These are phyloP conservation scores for Eonycteris spelaea DNA, from an alignment of 2,113 vertebrate genomes.

Conservation along the genomic window DNA sequence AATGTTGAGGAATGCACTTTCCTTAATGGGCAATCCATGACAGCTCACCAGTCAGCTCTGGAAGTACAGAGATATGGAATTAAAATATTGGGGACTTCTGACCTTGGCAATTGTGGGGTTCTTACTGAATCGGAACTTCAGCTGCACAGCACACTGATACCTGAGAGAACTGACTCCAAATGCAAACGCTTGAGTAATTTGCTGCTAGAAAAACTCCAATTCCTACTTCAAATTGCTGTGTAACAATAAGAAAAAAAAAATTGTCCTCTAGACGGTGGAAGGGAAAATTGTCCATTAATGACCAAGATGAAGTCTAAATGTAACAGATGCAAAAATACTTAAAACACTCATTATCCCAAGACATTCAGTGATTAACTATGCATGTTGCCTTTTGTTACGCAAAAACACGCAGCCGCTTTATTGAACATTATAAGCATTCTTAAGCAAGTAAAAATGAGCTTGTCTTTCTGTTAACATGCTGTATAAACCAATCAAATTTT, in stretches of 20 bases:
- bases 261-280: not conserved
- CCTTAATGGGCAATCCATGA: conserved; percentile 33
- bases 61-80: conserved; percentile 38
- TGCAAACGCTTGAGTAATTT: not conserved
- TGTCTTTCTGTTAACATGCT: conserved; percentile 65
- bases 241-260: not conserved
- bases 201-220: not conserved
- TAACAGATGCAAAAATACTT: conserved; percentile 72
- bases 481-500: conserved; percentile 69
- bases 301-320: conserved; percentile 69
- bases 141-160: not conserved
- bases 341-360: conserved; percentile 61
- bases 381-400: conserved; percentile 60
- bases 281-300: conserved; percentile 69
- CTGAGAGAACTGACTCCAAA: not conserved
- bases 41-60: not conserved
- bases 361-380: conserved; percentile 63
- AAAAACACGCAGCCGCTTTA: conserved; percentile 71
- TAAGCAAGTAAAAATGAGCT: conserved; percentile 64
- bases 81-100: conserved; percentile 51
- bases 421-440: conserved; percentile 44
- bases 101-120: not conserved
- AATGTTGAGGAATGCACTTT: conserved; percentile 54
- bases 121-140: not conserved
- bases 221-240: conserved; percentile 5